Base-by-base conservation (phyloP, 2,888 invertebrate species). In the Antitype chi region DNA sequence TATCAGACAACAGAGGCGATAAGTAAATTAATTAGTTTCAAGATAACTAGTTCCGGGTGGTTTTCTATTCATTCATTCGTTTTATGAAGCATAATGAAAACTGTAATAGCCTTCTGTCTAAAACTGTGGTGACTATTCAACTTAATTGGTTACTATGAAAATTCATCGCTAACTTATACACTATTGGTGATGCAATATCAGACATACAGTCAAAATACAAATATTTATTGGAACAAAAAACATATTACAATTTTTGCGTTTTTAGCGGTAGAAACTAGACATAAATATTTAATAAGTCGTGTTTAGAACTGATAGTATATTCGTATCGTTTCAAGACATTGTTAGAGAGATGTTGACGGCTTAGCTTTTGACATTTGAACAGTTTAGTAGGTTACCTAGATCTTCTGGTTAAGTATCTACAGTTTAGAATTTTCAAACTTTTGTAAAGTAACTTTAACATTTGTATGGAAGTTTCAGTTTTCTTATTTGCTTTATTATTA, bases 11-110 rank as follows among this genome's bases (percentile, higher is more conserved):
- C 32, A 20, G 3, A 52, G 47, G 15, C 63, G 5, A 43, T 43
- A 38, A n/a, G n/a, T 20, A 17, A 20, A 62, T 43, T 53, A 49
- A 20, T 49, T 15, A 28, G 1, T 43, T 66, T 66, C 20, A 43
- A 76, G 57, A 76, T 75, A 49, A 20, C 49, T 64, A 43, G 38
- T 64, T 64, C 57, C 64, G 49, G 55, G 52, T 53, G n/a, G 13
- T 55, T 43, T 72, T 43, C 38, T 28, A 6, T 71, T 52, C 25
- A 52, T 0, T 71, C 23, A 25, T 13, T 69, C 28, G 2, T 52
- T 60, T 20, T 47, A 25, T 6, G 6, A n/a, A 17, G 38, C 11
- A 20, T 63, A 23, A 13, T 7, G 23, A n/a, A 38, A n/a, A 59
- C 28, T 28, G 20, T 20, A 20, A 9, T 11, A 63, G 63, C 1